Evolutionary conservation across 2,888 invertebrate genomes (phyloP).

Genomic region (Hecatera dysodea): DNA sequence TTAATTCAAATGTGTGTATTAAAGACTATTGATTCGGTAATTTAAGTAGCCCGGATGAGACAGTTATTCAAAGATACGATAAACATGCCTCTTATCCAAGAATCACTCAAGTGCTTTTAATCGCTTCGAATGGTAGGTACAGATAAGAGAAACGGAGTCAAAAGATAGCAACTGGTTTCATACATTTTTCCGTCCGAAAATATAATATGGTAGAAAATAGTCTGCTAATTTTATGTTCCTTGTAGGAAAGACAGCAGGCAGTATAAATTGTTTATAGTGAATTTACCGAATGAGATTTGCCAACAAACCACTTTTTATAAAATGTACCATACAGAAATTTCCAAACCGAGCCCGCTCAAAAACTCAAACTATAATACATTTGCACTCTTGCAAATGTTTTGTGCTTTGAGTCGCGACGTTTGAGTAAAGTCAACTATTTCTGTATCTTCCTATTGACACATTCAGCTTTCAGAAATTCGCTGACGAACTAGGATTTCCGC

Average conservation of each 20-base stretch:
- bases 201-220: background rate
- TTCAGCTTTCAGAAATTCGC: background rate
- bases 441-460: background rate
- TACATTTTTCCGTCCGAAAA: background rate
- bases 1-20: conserved; percentile 36
- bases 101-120: conserved; percentile 12
- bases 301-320: background rate
- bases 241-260: conserved; percentile 2
- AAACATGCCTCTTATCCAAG: conserved; percentile 8
- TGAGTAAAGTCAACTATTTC: background rate
- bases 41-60: conserved; percentile 20
- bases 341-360: no score
- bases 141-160: conserved; percentile 5
- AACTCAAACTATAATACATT: background rate
- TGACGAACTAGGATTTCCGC: background rate
- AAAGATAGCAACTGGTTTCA: background rate
- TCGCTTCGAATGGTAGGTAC: background rate
- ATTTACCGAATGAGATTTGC: background rate
- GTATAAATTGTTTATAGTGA: background rate
- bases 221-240: conserved; percentile 15
- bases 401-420: no score
- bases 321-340: background rate
- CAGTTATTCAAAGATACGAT: conserved; percentile 13
- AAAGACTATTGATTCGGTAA: conserved; percentile 22
- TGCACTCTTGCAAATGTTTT: background rate